These are phyloP conservation scores for Lasioglossum morio DNA, from an alignment of 2,888 invertebrate genomes.

Conservation along the genomic window DNA sequence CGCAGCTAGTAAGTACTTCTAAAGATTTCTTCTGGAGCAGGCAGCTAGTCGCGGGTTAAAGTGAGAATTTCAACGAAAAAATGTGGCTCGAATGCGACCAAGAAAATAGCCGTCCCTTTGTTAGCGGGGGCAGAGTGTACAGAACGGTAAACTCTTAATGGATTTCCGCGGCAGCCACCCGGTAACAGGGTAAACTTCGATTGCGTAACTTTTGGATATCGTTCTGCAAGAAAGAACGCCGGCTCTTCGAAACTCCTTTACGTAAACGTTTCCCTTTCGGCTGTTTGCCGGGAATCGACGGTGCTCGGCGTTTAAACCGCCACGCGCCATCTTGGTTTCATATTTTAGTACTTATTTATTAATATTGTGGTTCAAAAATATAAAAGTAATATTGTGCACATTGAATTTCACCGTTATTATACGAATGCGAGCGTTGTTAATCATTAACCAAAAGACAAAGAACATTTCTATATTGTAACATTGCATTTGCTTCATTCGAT, in stretches of 20 bases:
- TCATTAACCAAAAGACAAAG: not conserved
- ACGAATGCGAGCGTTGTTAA: too few relatives aligned
- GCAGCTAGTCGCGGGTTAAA: not conserved
- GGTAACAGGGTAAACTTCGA: conserved; percentile 40
- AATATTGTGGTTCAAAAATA: too few relatives aligned
- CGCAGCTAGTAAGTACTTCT: not conserved
- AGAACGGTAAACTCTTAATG: conserved; percentile 46
- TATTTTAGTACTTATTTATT: not conserved
- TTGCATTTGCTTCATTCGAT: not conserved
- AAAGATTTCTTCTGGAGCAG: not conserved
- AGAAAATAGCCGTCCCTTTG: conserved; percentile 32
- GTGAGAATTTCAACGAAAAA: conserved; percentile 8
- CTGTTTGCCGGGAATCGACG: not conserved
- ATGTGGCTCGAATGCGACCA: conserved; percentile 5
- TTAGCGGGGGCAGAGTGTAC: not conserved
- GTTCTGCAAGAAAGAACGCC: not conserved
- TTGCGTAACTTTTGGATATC: conserved; percentile 34
- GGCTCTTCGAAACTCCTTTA: not conserved
- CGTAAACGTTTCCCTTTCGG: not conserved
- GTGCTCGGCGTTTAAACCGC: not conserved
- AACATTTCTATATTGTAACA: not conserved
- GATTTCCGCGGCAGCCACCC: conserved; percentile 24
- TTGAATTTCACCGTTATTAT: too few relatives aligned
- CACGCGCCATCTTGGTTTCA: not conserved
- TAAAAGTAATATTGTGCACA: too few relatives aligned